A percentile compares a stretch with the other conserved stretches of the same genome.
Conservation (phyloP, 2,888 invertebrate genomes). For the Thumatha senex region DNA sequence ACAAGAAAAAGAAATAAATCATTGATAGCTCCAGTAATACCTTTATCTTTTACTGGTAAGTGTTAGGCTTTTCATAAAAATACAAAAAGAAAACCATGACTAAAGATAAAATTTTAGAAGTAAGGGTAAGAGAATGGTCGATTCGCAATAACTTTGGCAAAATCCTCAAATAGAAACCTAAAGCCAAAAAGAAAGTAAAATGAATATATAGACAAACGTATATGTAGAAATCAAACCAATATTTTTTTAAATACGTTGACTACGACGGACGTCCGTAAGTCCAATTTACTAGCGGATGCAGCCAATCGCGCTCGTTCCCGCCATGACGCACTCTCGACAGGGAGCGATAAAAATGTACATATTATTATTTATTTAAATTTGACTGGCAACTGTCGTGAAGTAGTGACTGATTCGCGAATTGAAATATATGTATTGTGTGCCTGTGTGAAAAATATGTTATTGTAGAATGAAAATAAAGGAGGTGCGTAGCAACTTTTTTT, state of each 20-base stretch:
- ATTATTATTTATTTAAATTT: slow-evolving; percentile 18
- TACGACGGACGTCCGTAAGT: slow-evolving; percentile 38
- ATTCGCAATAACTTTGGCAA: too few species aligned
- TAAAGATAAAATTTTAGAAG: too few species aligned
- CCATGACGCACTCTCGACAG: slow-evolving; percentile 25
- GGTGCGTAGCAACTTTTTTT: too few species aligned
- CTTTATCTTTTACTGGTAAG: too few species aligned
- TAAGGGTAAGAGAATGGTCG: too few species aligned
- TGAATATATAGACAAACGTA: too few species aligned
- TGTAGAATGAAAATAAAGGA: neutral
- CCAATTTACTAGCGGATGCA: slow-evolving; percentile 38
- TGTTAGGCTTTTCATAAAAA: too few species aligned
- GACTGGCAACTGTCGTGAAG: slow-evolving; percentile 2
- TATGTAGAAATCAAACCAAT: slow-evolving; percentile 22
- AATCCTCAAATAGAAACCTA: too few species aligned
- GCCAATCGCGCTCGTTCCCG: slow-evolving; percentile 37
- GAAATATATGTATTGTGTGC: neutral
- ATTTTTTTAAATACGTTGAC: slow-evolving; percentile 32
- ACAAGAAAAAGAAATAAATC: too few species aligned
- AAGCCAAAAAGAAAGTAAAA: too few species aligned
- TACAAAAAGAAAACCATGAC: too few species aligned
- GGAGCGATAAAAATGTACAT: slow-evolving; percentile 27
- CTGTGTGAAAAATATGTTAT: neutral
- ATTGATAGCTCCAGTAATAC: too few species aligned
- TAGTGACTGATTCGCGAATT: slow-evolving; percentile 9